phyloP scores from a whole-genome alignment of 2,113 vertebrate species.

The Clarias magur region DNA sequence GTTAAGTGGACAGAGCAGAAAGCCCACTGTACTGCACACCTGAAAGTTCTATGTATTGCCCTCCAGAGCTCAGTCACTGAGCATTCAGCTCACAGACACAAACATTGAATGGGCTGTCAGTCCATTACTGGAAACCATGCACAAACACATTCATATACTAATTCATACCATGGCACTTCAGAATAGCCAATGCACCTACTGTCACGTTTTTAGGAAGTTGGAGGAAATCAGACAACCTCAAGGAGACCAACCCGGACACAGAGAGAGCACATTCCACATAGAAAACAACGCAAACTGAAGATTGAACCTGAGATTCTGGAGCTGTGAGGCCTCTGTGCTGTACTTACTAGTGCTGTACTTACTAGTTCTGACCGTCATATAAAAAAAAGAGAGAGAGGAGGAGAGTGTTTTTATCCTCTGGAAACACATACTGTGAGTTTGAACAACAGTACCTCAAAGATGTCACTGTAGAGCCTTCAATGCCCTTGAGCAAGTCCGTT shows the following conservation, averaged over 20 bases:
- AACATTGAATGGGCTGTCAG: no score
- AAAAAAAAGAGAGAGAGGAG: background rate
- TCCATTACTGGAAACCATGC: no score
- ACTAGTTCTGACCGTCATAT: background rate
- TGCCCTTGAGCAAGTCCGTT: no score
- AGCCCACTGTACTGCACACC: background rate
- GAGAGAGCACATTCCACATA: background rate
- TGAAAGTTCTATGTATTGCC: background rate
- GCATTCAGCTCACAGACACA: background rate
- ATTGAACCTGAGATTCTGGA: background rate
- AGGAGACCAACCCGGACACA: background rate
- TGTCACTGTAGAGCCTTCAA: no score
- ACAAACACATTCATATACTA: no score
- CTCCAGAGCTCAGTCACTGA: background rate
- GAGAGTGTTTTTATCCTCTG: no score
- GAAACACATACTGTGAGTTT: no score
- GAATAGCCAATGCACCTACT: no score
- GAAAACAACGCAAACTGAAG: background rate
- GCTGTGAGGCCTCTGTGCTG: background rate
- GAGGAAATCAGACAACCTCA: background rate
- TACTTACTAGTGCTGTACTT: background rate
- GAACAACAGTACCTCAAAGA: no score
- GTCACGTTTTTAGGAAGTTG: no score
- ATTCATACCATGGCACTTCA: no score
- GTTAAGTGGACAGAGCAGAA: background rate